Evolutionary conservation across 2,888 invertebrate genomes (phyloP).

Genomic region (Salticus scenicus): DNA sequence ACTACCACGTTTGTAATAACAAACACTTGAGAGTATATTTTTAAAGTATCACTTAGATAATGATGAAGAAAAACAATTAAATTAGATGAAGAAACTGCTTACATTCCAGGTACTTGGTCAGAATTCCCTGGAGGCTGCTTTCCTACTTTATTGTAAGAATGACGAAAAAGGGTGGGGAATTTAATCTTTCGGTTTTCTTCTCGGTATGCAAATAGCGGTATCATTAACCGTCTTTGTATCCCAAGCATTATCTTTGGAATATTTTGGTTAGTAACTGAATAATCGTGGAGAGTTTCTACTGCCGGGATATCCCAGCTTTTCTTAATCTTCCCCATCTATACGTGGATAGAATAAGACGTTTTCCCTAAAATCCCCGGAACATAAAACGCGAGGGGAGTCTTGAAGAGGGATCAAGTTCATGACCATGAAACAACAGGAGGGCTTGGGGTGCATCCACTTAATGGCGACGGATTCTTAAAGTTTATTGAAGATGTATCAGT

Average conservation of each 20-base stretch:
- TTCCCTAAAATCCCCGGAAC: background rate
- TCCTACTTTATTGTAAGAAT: no score
- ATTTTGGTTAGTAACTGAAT: background rate
- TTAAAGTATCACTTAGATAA: no score
- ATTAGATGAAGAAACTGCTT: no score
- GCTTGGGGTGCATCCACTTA: background rate
- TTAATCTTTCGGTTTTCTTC: background rate
- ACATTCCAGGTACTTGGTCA: no score
- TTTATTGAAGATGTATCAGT: background rate
- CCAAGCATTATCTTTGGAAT: background rate
- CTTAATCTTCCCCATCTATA: background rate
- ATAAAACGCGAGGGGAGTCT: slow-evolving; percentile 11
- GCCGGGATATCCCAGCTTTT: background rate
- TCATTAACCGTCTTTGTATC: background rate
- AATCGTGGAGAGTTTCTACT: background rate
- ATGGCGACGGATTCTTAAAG: background rate
- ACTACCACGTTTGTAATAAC: no score
- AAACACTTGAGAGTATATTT: no score
- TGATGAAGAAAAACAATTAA: no score
- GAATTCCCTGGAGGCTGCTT: no score
- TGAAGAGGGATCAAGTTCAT: slow-evolving; percentile 4
- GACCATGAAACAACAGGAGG: slow-evolving; percentile 4
- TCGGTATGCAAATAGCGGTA: background rate
- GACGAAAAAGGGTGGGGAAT: background rate
- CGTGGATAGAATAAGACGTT: background rate